Evolutionary conservation across 1,140 invertebrate species (phyloP).

Genomic region (Melipona quadrifasciata): DNA sequence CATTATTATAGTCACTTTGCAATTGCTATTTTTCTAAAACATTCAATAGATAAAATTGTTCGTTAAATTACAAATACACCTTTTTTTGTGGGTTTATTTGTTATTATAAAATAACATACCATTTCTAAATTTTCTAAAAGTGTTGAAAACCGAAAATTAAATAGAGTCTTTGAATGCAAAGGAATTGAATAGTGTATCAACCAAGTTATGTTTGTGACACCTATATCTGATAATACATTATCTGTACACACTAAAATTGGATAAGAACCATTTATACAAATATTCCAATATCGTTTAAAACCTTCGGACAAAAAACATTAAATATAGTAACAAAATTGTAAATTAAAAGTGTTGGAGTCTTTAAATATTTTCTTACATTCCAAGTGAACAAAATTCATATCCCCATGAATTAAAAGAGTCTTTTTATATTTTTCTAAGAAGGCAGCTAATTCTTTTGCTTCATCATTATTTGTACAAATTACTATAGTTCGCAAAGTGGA

Average conservation of each 20-base stretch:
- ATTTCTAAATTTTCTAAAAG: constrained; percentile 68
- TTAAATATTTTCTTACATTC: constrained; percentile 51
- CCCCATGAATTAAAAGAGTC: constrained; percentile 67
- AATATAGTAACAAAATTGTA: not conserved
- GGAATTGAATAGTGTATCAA: constrained; percentile 78
- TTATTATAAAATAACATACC: not conserved
- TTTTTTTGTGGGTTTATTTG: not conserved
- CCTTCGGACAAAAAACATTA: constrained; percentile 48
- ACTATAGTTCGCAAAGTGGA: constrained; percentile 69
- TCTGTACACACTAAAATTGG: constrained; percentile 78
- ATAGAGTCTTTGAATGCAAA: constrained; percentile 71
- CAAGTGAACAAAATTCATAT: constrained; percentile 64
- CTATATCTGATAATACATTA: constrained; percentile 71
- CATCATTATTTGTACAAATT: constrained; percentile 67
- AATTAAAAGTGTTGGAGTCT: not conserved
- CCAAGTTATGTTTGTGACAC: constrained; percentile 74
- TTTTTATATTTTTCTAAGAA: constrained; percentile 64
- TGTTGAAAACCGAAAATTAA: constrained; percentile 77
- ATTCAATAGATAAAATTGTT: constrained; percentile 2
- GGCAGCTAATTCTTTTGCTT: constrained; percentile 69
- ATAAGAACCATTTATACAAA: constrained; percentile 67
- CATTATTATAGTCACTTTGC: constrained; percentile 73
- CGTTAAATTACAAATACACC: not conserved
- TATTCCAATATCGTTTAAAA: constrained; percentile 69
- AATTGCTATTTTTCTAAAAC: constrained; percentile 65